Conservation (phyloP, 2,113 vertebrate species). For the Nerophis ophidion region DNA sequence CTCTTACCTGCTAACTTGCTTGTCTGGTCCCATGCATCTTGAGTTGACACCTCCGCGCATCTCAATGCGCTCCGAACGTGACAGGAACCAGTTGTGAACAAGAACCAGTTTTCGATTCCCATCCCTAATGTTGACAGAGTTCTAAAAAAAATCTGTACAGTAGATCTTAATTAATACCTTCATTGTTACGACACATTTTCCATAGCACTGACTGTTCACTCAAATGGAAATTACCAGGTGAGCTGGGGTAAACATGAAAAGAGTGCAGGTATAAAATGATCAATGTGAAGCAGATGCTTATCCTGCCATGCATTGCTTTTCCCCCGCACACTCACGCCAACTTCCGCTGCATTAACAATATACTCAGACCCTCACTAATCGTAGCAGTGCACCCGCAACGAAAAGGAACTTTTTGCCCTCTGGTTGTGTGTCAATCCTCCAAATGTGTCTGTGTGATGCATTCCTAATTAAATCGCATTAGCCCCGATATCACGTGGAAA, state of each 20-base stretch:
- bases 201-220: not conserved
- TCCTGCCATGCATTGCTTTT: slow-evolving; percentile 15
- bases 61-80: too few relatives aligned
- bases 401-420: slow-evolving; percentile 35
- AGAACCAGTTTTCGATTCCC: too few relatives aligned
- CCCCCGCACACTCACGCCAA: slow-evolving; percentile 12
- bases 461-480: slow-evolving; percentile 60
- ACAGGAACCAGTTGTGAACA: too few relatives aligned
- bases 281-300: slow-evolving; percentile 33
- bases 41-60: too few relatives aligned
- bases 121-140: too few relatives aligned
- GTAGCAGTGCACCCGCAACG: slow-evolving; percentile 7
- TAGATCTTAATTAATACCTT: too few relatives aligned
- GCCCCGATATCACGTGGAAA: slow-evolving; percentile 55
- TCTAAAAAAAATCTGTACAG: too few relatives aligned
- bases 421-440: slow-evolving; percentile 48
- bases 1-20: too few relatives aligned
- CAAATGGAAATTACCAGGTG: not conserved
- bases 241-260: slow-evolving; percentile 1
- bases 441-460: slow-evolving; percentile 37
- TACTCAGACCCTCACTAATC: slow-evolving; percentile 17
- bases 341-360: slow-evolving; percentile 35
- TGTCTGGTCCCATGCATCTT: too few relatives aligned
- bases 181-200: too few relatives aligned
- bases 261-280: slow-evolving; percentile 20